Evolutionary conservation across 1,140 invertebrate genomes (phyloP), one percentile per base, ranked within the genome.

Genomic region (Telenomus remus): DNA sequence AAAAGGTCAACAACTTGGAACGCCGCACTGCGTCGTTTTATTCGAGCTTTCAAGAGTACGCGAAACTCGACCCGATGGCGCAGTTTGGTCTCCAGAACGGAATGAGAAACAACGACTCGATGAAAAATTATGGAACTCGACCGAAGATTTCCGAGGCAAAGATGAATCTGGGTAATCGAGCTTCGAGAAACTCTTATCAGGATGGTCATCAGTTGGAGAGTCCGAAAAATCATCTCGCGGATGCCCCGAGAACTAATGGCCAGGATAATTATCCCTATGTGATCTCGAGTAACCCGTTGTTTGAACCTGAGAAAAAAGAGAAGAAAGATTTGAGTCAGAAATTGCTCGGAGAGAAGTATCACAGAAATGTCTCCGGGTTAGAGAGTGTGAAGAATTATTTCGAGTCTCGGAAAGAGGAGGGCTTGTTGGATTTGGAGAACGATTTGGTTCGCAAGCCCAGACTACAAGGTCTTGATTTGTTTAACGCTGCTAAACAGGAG

Each of bases 301-400:
- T 87, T 48, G 79, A 87, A 19, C 82, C 84, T 0, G 84, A 82
- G 10, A 84, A 80, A 14, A 79, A 78, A 4, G 50, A 80, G 0
- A 69, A 73, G 77, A 19, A 60, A 0, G 82, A 86, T 12, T 11
- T 86, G 4, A 82, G 76, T 10, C 82, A 80, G 10, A 86, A 87
- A 39, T 68, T 86, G 0, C 51, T 86, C 0, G 81, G 82, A 0
- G 85, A 87, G 11, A 88, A 87, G 39, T 88, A 85, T 46, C 85
- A 87, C 15, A 76, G 83, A 4, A 86, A 87, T 13, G 76, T 87
- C 0, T 81, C 83, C 0, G 85, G 81, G 0, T 48, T 88, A 13
- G 85, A 87, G 37, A 86, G 81, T 14, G 85, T 88, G 0, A 88
- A 88, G n/a, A 87, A 82, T 69, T 88, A 86, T 33, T 61, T 87